Evolutionary conservation across 2,113 vertebrate species (phyloP).

Genomic region (Forbesichthys papilliferus): DNA sequence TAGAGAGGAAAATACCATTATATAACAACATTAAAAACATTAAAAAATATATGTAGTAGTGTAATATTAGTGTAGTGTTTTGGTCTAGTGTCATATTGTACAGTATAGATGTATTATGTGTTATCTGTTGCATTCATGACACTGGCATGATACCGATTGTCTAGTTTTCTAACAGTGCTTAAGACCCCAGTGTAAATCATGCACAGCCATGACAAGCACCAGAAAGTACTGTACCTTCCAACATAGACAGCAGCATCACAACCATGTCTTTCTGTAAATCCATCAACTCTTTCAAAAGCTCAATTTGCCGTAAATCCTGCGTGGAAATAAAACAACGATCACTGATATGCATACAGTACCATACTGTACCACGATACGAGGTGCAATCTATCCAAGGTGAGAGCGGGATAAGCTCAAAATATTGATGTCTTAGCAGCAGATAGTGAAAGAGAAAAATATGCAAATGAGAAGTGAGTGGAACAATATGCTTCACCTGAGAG

Average conservation of each 20-base stretch:
- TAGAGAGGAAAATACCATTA: slow-evolving; percentile 44
- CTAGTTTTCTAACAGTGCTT: no score
- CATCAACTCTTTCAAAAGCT: slow-evolving; percentile 91
- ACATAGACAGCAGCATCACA: slow-evolving; percentile 94
- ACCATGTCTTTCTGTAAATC: slow-evolving; percentile 98
- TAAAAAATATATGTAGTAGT: not conserved
- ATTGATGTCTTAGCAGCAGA: not conserved
- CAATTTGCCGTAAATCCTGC: slow-evolving; percentile 93
- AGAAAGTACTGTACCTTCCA: slow-evolving; percentile 83
- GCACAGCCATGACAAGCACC: no score
- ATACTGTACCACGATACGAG: not conserved
- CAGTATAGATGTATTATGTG: no score
- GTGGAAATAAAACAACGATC: slow-evolving; percentile 23
- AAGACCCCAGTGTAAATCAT: no score
- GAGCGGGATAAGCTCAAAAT: not conserved
- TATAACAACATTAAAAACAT: not conserved
- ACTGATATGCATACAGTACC: not conserved
- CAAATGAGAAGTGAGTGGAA: not conserved
- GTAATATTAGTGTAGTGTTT: not conserved
- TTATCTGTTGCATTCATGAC: no score
- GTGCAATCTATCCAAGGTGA: not conserved
- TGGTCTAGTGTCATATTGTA: no score
- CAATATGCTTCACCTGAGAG: slow-evolving; percentile 81
- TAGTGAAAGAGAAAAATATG: not conserved
- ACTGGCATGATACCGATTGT: no score